Percentiles rank a stretch among this genome's conserved stretches.
Conservation (phyloP, 2,888 invertebrate species). For the Athetis lepigone region DNA sequence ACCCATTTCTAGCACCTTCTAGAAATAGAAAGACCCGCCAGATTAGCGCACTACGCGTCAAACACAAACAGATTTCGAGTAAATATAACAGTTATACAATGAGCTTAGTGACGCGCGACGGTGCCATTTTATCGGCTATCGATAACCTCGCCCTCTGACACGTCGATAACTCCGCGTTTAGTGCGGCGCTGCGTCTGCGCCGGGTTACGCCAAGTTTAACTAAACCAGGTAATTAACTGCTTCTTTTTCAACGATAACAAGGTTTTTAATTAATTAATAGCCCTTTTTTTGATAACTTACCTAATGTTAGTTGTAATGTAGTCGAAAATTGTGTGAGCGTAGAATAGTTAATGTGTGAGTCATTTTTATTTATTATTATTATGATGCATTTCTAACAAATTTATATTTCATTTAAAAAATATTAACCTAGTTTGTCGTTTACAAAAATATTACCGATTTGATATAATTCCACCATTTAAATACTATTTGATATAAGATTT, state of each 20-base stretch:
- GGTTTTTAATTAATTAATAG: constrained; percentile 34
- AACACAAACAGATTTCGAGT: constrained; percentile 44
- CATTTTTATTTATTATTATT: no score
- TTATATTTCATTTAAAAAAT: no score
- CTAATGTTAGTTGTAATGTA: constrained; percentile 23
- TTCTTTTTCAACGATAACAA: constrained; percentile 46
- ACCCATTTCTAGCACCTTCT: background rate
- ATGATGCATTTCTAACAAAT: no score
- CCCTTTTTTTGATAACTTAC: constrained; percentile 18
- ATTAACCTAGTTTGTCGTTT: no score
- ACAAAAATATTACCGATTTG: no score
- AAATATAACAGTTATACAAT: constrained; percentile 61
- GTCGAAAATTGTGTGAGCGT: constrained; percentile 19
- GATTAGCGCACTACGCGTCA: constrained; percentile 35
- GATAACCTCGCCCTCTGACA: constrained; percentile 82
- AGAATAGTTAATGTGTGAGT: background rate
- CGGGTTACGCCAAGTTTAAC: constrained; percentile 60
- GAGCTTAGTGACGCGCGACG: constrained; percentile 78
- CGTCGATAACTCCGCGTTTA: constrained; percentile 76
- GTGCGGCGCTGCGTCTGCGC: constrained; percentile 68
- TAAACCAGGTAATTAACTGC: constrained; percentile 69
- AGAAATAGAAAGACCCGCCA: background rate
- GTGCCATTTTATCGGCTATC: constrained; percentile 73
- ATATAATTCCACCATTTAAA: no score
- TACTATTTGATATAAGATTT: no score